Base-by-base conservation (phyloP, 2,113 vertebrate species). In the Alligator mississippiensis region DNA sequence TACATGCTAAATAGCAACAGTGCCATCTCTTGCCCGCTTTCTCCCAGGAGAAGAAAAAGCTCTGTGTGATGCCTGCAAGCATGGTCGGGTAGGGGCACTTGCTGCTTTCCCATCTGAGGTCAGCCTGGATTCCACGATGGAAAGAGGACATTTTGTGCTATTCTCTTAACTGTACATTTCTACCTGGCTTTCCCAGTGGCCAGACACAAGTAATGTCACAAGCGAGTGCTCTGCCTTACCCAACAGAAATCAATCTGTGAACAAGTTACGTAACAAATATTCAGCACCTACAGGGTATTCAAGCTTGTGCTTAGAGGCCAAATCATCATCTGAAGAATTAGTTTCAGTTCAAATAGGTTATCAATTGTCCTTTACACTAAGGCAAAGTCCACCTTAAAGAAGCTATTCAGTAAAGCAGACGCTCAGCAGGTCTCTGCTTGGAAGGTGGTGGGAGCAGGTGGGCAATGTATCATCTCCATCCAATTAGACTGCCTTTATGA, bases 81-180 rank as follows among this genome's bases (percentile, higher is more conserved):
- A 28, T 1, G 62, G 63, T 1, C 63, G 30, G 28, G 24, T 21
- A 77, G 2, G 15, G 54, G 80, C 28, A 6, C 63, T 11, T 4
- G 59, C n/a, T 55, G 64, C 24, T 4, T 55, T 59, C 63, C 25
- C 18, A 34, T 1, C 14, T 13, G 78, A 19, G 1, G 47, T 11
- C 0, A 0, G 0, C 16, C 59, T 82, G 10, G 19, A 86, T 16
- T 60, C 38, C 24, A 59, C 57, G 16, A 3, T 2, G 0, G 5
- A 89, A 70, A 55, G 0, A 16, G 11, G 4, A 74, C 12, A 54
- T 3, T 24, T 75, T 89, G 18, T 1, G 22, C 24, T 17, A 25
- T 11, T 27, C 13, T 17, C 47, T 55, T 57, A 25, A 55, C 47
- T 47, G 47, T 47, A 47, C 25, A 25, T 9, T 79, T 93, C 77